phyloP scores from a whole-genome alignment of 2,113 vertebrate species.

The Corythoichthys intestinalis region DNA sequence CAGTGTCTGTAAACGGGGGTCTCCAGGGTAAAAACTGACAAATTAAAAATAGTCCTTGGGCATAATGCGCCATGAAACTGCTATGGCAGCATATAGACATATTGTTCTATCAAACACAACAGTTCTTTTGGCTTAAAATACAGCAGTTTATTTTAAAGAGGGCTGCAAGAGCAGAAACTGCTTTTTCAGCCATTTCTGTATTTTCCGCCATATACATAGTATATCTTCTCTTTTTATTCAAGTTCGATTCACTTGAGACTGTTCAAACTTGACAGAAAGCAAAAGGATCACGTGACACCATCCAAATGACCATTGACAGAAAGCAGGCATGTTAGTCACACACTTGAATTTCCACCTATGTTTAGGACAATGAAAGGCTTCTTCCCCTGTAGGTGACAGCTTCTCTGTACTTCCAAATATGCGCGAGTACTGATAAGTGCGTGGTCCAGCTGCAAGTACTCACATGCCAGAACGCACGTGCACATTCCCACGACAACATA shows the following conservation, averaged over 20 bases:
- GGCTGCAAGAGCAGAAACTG: no score
- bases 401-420: constrained; percentile 3
- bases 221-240: constrained; percentile 8
- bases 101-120: no score
- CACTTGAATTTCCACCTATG: not conserved
- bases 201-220: no score
- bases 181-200: no score
- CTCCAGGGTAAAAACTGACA: no score
- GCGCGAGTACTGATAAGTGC: not conserved
- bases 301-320: not conserved
- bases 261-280: not conserved
- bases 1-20: no score
- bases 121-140: no score
- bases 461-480: not conserved
- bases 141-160: no score
- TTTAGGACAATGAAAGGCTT: constrained; percentile 2
- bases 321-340: not conserved
- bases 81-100: no score
- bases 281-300: not conserved
- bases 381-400: not conserved
- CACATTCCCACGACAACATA: not conserved
- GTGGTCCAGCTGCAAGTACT: not conserved
- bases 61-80: no score
- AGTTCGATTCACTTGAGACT: constrained; percentile 13
- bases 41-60: no score